Evolutionary conservation across 2,113 vertebrate genomes (phyloP).

Genomic region (Octodon degus): DNA sequence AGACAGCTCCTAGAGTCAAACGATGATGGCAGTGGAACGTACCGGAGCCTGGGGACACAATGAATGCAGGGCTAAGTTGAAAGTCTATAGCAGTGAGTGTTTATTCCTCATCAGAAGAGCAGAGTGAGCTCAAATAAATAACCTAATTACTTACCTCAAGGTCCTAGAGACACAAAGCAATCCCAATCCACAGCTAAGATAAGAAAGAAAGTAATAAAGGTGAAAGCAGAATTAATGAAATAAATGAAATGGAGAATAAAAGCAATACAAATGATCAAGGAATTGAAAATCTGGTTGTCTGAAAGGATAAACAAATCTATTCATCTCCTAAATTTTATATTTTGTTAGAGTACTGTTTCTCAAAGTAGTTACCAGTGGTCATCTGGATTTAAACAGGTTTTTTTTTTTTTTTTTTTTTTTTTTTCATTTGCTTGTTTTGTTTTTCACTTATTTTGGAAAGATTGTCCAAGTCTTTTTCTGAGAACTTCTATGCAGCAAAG

Average conservation of each 20-base stretch:
- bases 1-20: not conserved
- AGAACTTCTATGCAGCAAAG: not conserved
- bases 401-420: no score
- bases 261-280: not conserved
- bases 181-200: not conserved
- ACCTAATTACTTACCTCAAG: not conserved
- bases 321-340: no score
- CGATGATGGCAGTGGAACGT: not conserved
- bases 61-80: not conserved
- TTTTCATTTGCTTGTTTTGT: no score
- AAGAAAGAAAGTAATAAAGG: not conserved
- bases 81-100: not conserved
- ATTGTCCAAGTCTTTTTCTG: no score
- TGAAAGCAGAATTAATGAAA: not conserved
- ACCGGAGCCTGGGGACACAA: not conserved
- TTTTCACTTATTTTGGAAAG: no score
- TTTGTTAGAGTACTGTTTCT: no score
- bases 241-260: not conserved
- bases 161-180: not conserved
- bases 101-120: not conserved
- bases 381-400: no score
- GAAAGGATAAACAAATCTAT: not conserved
- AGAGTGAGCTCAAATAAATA: not conserved
- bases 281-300: not conserved
- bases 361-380: no score